Evolutionary conservation across 2,113 vertebrate species (phyloP), one percentile per base, ranked within the genome.

Genomic region (Haemorhous mexicanus): DNA sequence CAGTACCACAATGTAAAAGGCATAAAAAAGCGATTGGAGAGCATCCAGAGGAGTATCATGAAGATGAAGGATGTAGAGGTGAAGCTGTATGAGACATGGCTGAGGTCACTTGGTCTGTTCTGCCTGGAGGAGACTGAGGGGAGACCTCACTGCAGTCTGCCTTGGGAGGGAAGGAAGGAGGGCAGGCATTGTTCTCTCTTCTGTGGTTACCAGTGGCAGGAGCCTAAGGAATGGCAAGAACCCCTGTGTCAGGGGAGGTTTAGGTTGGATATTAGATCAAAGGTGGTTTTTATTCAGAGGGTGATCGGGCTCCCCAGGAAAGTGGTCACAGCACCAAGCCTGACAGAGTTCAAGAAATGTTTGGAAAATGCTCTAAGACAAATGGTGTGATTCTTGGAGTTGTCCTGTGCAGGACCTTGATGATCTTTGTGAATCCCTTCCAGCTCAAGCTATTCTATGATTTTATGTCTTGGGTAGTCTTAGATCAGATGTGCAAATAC

Each of bases 81-180:
- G 37, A 61, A 46, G 33, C 27, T 1, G 1, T 78, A 19, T n/a
- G 10, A 39, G n/a, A 7, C 0, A 0, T 70, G 39, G 19, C 39
- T 78, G 39, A 39, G 15, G 28, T 53, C 33, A 7, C 28, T 69
- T 53, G 14, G 2, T 39, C 39, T 47, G 19, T n/a, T 77, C 33
- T 37, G 27, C 21, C 32, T 44, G 11, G 21, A 61, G 14, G 33
- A 28, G 8, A 21, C 21, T 13, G 63, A 46, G 22, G 18, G 47
- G 28, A 44, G 55, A 39, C 12, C 15, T n/a, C 18, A n/a, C 7
- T 1, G 0, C 22, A 37, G 32, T 21, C 23, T 78, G 5, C 13
- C 19, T 46, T 0, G 0, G 6, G 13, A 53, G 39, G n/a, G 55
- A 52, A 52, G 7, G 26, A 37, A 16, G 37, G 22, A 10, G 33